Evolutionary conservation across 2,113 vertebrate species (phyloP), one percentile per base, ranked within the genome.

Genomic region (Micronycteris hirsuta): DNA sequence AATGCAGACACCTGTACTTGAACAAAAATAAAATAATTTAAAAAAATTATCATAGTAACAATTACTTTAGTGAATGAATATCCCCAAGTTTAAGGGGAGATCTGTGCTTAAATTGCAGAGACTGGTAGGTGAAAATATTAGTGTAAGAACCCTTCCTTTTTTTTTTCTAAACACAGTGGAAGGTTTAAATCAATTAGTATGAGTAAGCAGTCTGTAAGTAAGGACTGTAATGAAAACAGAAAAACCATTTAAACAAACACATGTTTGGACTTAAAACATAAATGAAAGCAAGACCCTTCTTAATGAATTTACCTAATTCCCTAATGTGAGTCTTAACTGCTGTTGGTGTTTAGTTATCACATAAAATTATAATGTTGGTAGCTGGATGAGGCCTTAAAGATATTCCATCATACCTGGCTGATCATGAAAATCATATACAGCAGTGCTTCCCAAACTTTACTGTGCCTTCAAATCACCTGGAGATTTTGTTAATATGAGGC

Each of bases 41-140:
- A 56, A 22, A 45, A 56, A 58, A 58, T 76, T 8, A 38, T 86
- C 36, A 47, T 81, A 70, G 9, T 71, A 28, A 45, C 56, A 82
- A 67, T 86, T 85, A 74, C 91, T 88, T 96, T 85, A 94, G 83
- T 93, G 73, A 87, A 58, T 68, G 7, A 89, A 67, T 83, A 19
- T 85, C 31, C 45, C 74, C 74, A 54, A 61, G 8, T 87, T 95
- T 80, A 95, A 96, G 28, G 16, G 10, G 77, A 95, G 11, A 22
- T 5, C 12, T 80, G 14, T 45, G 14, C 19, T 54, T 90, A 90
- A 89, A 82, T 78, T 78, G 3, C 67, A 92, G 45, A 54, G 49
- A 83, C 2, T 31, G 61, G 13, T 67, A 94, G 61, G 16, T 96
- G 31, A 83, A 94, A 94, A 89, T 52, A 84, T 38, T 36, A 47